Conservation (phyloP, 2,888 invertebrate species). For the Phalangium opilio region DNA sequence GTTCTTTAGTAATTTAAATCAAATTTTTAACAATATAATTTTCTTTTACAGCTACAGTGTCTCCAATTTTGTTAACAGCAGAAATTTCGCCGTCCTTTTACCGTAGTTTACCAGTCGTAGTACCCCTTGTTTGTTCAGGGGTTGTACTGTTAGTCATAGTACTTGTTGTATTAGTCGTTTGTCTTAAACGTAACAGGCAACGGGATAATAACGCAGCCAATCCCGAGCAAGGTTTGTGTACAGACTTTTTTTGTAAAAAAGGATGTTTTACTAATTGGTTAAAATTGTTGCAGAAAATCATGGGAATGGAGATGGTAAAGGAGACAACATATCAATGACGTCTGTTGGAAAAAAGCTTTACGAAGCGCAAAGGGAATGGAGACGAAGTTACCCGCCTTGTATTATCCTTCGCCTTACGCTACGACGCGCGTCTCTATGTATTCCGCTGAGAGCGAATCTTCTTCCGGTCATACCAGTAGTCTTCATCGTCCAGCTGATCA, state of each 20-base stretch:
- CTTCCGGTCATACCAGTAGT: slow-evolving; percentile 16
- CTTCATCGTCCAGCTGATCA: slow-evolving; percentile 11
- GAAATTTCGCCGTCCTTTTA: slow-evolving; percentile 12
- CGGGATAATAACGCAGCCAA: slow-evolving; percentile 12
- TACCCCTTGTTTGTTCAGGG: slow-evolving; percentile 14
- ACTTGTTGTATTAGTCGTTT: slow-evolving; percentile 13
- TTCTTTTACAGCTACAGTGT: slow-evolving; percentile 10
- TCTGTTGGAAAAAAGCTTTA: slow-evolving; percentile 17
- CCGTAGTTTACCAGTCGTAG: slow-evolving; percentile 13
- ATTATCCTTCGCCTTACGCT: slow-evolving; percentile 17
- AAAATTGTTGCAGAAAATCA: too few relatives aligned
- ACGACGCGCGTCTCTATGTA: slow-evolving; percentile 17
- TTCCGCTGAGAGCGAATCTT: slow-evolving; percentile 16
- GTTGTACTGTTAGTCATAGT: slow-evolving; percentile 15
- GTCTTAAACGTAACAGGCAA: slow-evolving; percentile 14
- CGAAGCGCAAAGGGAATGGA: slow-evolving; percentile 15
- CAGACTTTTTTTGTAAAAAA: too few relatives aligned
- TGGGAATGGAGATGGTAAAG: slow-evolving; percentile 10
- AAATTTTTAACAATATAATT: too few relatives aligned
- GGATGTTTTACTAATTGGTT: too few relatives aligned
- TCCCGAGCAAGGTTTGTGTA: slow-evolving; percentile 10
- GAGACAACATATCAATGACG: slow-evolving; percentile 17
- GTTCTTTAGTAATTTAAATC: too few relatives aligned
- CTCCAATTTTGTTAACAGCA: slow-evolving; percentile 11
- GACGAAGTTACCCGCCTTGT: too few relatives aligned